A percentile compares a stretch with the other conserved stretches of the same genome.
phyloP scores from a whole-genome alignment of 2,113 vertebrate species.

The Mirza zaza region DNA sequence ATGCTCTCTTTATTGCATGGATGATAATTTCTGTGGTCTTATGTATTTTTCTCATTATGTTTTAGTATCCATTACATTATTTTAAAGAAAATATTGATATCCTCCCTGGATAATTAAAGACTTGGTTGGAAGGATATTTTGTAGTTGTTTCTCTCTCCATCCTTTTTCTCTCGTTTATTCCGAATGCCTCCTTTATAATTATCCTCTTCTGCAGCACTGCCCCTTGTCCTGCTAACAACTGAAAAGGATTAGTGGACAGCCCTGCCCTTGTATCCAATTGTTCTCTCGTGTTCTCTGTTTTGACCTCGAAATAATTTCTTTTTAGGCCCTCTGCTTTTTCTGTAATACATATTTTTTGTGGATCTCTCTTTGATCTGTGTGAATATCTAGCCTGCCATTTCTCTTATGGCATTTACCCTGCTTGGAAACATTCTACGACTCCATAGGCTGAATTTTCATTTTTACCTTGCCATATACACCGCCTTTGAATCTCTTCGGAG shows the following conservation, averaged over 20 bases:
- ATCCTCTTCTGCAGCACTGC: background rate
- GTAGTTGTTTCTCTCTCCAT: background rate
- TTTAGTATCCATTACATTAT: background rate
- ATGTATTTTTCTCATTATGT: background rate
- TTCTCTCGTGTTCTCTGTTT: background rate
- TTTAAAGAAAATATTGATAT: background rate
- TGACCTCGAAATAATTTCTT: background rate
- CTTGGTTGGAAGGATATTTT: background rate
- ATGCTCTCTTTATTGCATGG: background rate
- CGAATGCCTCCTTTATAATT: background rate
- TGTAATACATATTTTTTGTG: background rate
- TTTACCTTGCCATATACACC: background rate
- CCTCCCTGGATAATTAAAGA: background rate
- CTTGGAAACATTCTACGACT: background rate
- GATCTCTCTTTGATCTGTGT: background rate
- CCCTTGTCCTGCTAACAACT: background rate
- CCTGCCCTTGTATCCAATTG: background rate
- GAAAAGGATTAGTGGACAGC: background rate
- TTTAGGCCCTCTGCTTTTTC: background rate
- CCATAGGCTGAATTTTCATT: background rate
- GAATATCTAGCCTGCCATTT: background rate
- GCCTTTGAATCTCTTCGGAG: background rate
- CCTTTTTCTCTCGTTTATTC: background rate
- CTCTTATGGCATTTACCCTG: background rate
- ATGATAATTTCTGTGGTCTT: background rate